Conservation (phyloP, 2,113 vertebrate genomes). For the Bambusicola thoracicus region DNA sequence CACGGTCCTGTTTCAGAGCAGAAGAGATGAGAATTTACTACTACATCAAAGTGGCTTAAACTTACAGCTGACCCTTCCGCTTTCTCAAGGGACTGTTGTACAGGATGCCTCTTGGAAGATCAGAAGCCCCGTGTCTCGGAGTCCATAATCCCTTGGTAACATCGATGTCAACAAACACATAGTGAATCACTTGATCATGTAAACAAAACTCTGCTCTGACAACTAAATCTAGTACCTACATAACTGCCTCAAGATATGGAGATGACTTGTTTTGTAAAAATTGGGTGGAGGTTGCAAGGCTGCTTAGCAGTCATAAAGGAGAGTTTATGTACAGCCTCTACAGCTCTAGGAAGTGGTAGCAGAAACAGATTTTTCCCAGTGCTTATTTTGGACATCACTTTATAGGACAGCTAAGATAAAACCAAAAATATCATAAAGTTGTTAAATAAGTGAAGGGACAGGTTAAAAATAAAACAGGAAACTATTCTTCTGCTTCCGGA, state of each 20-base stretch:
- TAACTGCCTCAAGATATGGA: rapidly evolving
- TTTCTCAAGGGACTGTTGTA: not conserved
- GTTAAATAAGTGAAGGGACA: not conserved
- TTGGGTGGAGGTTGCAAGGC: not conserved
- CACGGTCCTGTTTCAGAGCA: not conserved
- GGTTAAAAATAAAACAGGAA: not conserved
- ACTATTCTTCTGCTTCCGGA: not conserved
- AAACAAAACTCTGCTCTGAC: not conserved
- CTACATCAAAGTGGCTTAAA: not conserved
- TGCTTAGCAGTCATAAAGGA: not conserved
- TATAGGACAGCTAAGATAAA: not conserved
- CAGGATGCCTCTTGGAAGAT: not conserved
- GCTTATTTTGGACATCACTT: not conserved
- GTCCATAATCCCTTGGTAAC: not conserved
- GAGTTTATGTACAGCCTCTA: not conserved
- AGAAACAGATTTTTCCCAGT: not conserved
- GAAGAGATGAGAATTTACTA: not conserved
- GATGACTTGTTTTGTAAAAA: not conserved
- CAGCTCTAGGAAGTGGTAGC: not conserved
- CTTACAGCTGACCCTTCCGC: not conserved
- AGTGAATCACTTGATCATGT: not conserved
- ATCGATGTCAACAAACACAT: not conserved
- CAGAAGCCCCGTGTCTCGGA: not conserved
- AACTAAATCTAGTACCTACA: not conserved
- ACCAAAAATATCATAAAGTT: not conserved